Evolutionary conservation across 1,140 invertebrate genomes (phyloP).

Genomic region (Teleogryllus occipitalis): DNA sequence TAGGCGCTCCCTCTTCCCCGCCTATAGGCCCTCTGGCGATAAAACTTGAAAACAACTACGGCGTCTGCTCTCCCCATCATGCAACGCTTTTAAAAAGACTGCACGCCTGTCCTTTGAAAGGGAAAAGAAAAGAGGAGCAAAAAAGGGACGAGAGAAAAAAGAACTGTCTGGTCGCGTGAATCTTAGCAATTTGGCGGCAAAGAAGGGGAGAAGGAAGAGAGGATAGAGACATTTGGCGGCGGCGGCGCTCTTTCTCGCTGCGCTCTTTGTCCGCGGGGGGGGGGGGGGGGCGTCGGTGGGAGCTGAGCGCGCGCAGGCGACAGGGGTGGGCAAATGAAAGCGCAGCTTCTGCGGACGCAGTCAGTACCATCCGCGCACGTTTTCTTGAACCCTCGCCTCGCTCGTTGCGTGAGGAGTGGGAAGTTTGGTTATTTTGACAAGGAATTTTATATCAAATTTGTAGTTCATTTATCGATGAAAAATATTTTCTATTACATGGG

Average conservation of each 20-base stretch:
- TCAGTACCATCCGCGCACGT: no score
- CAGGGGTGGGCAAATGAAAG: background rate
- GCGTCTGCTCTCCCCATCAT: background rate
- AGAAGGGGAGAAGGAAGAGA: background rate
- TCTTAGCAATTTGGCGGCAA: background rate
- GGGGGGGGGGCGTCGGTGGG: background rate
- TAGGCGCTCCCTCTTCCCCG: background rate
- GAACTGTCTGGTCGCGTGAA: background rate
- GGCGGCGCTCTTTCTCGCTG: background rate
- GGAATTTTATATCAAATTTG: no score
- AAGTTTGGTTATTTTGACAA: no score
- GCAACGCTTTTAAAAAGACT: background rate
- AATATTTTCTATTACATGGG: no score
- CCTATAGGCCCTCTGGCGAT: background rate
- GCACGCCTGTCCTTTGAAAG: background rate
- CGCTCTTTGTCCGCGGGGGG: background rate
- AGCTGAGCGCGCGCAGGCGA: background rate
- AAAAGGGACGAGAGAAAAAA: background rate
- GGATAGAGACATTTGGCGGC: background rate
- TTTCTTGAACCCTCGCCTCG: no score
- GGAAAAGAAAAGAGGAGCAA: background rate
- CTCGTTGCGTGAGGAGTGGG: no score
- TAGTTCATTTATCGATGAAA: no score
- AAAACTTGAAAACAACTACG: slow-evolving; percentile 1
- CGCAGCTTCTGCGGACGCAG: no score